Base-by-base conservation (phyloP, 2,888 invertebrate species). In the Unio delphinus region DNA sequence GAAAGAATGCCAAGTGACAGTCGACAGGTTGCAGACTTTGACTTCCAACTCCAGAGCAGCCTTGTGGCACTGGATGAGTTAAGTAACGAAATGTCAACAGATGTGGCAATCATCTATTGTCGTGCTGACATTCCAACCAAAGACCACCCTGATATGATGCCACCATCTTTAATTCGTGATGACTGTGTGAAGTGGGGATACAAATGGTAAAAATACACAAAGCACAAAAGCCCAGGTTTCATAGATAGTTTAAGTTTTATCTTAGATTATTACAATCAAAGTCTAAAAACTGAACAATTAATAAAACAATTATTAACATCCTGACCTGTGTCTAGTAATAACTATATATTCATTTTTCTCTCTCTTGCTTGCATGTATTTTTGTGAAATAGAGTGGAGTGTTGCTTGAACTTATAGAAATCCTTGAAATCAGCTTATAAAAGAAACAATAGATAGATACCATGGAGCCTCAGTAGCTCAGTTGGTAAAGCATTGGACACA, bases 1-100 rank as follows among this genome's bases (percentile, higher is more conserved):
- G 89, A 84, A 61, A 79, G 82, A 65, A 83, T 88, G 84, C 89
- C 89, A 18, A 83, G 86, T 8, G 83, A 86, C 74, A 82, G 79
- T 58, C 58, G 73, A 59, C 74, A 80, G 60, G 82, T 82, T 30
- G 69, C 78, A 17, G 88, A 88, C 70, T 88, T 87, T 83, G 89
- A 89, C 74, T 74, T 85, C 26, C 88, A 89, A 69, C 80, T 89
- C 7, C 86, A 87, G 70, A 82, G 82, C 72, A 85, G 85, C 71
- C 76, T 88, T 17, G 80, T 79, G 23, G 79, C 84, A 23, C 72
- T 88, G 65, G 81, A 85, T 69, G 78, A 84, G 63, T 73, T 86
- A 15, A 84, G 81, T 71, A 77, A 76, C 34, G 81, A 78, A 62
- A 74, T 83, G 63, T 70, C 80, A 18, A 78, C 77, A 20, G 84